phyloP scores from a whole-genome alignment of 2,113 vertebrate genomes.

The Macquaria ambigua region DNA sequence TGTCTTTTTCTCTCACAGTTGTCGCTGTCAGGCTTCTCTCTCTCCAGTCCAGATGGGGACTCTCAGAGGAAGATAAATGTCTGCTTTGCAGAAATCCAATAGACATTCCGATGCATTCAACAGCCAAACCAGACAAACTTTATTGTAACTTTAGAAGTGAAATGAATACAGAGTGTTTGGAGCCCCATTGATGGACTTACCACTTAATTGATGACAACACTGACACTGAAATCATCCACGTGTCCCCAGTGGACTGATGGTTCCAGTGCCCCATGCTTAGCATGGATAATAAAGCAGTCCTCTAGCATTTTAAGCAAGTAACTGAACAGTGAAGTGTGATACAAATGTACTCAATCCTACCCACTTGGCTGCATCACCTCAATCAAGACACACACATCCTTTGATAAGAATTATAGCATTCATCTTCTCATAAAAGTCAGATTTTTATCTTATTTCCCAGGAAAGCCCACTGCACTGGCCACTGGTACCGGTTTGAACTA shows the following conservation, averaged over 20 bases:
- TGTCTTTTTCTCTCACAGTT: slow-evolving; percentile 2
- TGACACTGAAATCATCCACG: not conserved
- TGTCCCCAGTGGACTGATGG: not conserved
- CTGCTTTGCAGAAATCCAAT: slow-evolving; percentile 55
- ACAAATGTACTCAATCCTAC: not conserved
- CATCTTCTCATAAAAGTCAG: not conserved
- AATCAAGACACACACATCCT: not conserved
- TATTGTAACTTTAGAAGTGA: slow-evolving; percentile 23
- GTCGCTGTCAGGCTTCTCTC: not conserved
- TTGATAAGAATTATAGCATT: not conserved
- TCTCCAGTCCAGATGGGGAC: slow-evolving; percentile 14
- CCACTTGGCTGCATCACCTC: not conserved
- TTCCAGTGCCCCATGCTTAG: not conserved
- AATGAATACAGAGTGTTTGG: slow-evolving; percentile 3
- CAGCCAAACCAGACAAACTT: slow-evolving; percentile 47
- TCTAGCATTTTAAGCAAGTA: not conserved
- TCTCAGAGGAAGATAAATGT: slow-evolving; percentile 66
- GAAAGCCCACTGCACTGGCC: not conserved
- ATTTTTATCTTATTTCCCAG: not conserved
- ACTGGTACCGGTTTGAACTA: too few relatives aligned
- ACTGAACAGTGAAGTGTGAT: not conserved
- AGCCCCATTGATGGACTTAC: not conserved
- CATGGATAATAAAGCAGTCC: slow-evolving; percentile 9
- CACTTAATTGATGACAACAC: slow-evolving; percentile 5
- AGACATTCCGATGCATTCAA: slow-evolving; percentile 62